These are phyloP conservation scores for Pristionchus mayeri DNA, from an alignment of 2,888 invertebrate species.

Conservation along the genomic window DNA sequence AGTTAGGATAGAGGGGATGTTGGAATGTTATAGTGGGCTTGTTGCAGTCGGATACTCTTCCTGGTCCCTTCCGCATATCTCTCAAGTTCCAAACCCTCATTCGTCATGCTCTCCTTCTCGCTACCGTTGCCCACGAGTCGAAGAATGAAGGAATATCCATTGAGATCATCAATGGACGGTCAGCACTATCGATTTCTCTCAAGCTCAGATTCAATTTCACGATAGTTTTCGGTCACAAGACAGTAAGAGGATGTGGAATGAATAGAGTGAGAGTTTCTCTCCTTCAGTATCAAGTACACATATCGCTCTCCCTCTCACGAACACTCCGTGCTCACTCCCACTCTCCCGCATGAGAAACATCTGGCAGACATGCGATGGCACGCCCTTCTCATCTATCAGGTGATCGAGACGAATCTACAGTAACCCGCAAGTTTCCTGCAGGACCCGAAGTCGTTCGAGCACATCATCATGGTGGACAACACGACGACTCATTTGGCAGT, in stretches of 20 bases:
- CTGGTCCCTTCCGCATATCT: constrained; percentile 63
- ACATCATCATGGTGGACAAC: constrained; percentile 65
- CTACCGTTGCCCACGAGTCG: constrained; percentile 57
- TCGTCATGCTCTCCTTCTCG: constrained; percentile 61
- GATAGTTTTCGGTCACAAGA: not conserved
- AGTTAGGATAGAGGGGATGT: no score
- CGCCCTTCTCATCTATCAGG: constrained; percentile 63
- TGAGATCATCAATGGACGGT: constrained; percentile 63
- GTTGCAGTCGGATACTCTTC: constrained; percentile 20
- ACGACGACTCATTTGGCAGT: constrained; percentile 56
- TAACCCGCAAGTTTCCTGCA: not conserved
- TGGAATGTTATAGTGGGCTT: no score
- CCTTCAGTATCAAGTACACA: constrained; percentile 63
- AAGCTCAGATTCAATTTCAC: no score
- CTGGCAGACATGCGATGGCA: constrained; percentile 70
- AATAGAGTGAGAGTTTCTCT: not conserved
- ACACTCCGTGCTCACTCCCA: constrained; percentile 57
- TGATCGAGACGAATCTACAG: constrained; percentile 3
- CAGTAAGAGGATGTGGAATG: no score
- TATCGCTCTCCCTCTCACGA: constrained; percentile 57
- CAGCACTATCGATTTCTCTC: not conserved
- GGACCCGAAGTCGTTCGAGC: constrained; percentile 60
- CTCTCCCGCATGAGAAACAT: constrained; percentile 59
- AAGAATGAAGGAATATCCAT: constrained; percentile 57
- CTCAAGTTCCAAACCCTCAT: constrained; percentile 72